Evolutionary conservation across 2,888 invertebrate species (phyloP).

Genomic region (Leucoma salicis): DNA sequence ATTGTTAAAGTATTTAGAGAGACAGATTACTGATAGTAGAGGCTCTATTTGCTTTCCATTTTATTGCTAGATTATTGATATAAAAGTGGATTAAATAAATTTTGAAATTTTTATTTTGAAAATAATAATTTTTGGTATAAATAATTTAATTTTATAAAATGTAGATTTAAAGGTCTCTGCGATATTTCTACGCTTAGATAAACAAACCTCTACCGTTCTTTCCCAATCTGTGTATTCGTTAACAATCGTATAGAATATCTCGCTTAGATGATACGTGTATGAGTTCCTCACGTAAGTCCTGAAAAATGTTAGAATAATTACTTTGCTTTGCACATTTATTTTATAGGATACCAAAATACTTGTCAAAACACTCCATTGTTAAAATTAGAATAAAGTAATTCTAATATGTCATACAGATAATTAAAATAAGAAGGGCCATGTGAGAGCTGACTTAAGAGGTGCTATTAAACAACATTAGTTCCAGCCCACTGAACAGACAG

Average conservation of each 20-base stretch:
- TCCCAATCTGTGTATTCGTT: slow-evolving; percentile 99
- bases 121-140: neutral
- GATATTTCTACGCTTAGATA: slow-evolving; percentile 38
- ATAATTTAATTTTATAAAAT: no score
- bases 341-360: neutral
- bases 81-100: no score
- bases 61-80: no score
- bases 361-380: no score
- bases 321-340: neutral
- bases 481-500: neutral
- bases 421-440: neutral
- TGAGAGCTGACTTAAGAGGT: neutral
- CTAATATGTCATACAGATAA: neutral
- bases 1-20: neutral
- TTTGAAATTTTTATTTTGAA: neutral
- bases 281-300: slow-evolving; percentile 96
- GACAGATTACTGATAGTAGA: no score
- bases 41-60: neutral
- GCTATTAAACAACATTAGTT: neutral
- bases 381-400: neutral
- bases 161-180: neutral
- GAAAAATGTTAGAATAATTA: no score
- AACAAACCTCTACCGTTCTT: slow-evolving; percentile 87
- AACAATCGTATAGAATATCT: slow-evolving; percentile 97
- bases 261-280: slow-evolving; percentile 96